Evolutionary conservation across 35 echinoderm and acorn worm genomes (phyloP).

Genomic region (Diadema setosum): DNA sequence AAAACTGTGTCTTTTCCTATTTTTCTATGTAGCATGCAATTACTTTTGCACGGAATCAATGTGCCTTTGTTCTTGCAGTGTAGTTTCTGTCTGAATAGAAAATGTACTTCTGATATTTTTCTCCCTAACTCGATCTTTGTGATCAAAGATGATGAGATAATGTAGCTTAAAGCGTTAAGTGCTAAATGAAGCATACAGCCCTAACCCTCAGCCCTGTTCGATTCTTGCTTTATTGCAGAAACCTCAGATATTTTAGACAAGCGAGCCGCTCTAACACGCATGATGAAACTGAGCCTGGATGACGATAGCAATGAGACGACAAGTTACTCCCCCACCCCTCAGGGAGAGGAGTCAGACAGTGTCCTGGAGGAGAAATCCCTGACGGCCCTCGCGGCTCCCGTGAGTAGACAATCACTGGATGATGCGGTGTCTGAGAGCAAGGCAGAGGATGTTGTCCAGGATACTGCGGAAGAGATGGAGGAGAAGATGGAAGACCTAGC

Average conservation of each 20-base stretch:
- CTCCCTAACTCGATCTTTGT: too few species aligned
- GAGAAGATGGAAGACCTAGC: not conserved
- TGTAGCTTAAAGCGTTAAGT: too few species aligned
- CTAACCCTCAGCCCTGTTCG: not conserved
- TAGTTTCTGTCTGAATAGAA: too few species aligned
- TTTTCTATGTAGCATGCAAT: too few species aligned
- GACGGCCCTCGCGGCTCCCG: not conserved
- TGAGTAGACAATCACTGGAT: not conserved
- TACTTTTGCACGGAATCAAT: too few species aligned
- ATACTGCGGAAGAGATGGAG: not conserved
- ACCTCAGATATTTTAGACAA: slow-evolving; percentile 10
- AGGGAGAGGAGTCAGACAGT: slow-evolving; percentile 50
- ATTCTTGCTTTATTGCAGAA: slow-evolving; percentile 10
- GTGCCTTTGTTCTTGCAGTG: too few species aligned
- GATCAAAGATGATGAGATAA: too few species aligned
- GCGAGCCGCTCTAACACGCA: slow-evolving; percentile 22
- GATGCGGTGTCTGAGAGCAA: not conserved
- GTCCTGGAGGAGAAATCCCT: slow-evolving; percentile 87
- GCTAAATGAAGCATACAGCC: too few species aligned
- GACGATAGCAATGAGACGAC: slow-evolving; percentile 69
- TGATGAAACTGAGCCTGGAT: slow-evolving; percentile 70
- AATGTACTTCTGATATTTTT: too few species aligned
- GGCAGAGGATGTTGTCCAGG: not conserved
- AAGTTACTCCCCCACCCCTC: slow-evolving; percentile 60
- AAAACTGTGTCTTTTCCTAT: too few species aligned